Percentiles rank a stretch among this genome's conserved stretches.
These are phyloP conservation scores for Ochropacha duplaris DNA, from an alignment of 2,888 invertebrate species.

Conservation along the genomic window DNA sequence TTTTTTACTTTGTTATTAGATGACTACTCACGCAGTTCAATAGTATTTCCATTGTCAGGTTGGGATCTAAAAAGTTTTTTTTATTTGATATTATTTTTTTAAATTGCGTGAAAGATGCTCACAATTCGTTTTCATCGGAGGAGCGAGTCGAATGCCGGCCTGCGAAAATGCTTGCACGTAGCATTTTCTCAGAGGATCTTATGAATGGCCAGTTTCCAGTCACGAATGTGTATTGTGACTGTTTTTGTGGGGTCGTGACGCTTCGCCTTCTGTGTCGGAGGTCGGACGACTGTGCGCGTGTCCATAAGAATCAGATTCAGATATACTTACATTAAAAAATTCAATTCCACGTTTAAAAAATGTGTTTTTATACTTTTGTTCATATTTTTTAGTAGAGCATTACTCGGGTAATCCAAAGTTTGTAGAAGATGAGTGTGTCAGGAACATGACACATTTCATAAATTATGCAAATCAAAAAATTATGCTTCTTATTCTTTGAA, in stretches of 20 bases:
- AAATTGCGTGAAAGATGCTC: neutral
- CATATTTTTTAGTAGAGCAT: neutral
- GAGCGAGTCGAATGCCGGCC: neutral
- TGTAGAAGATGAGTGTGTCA: too few species aligned
- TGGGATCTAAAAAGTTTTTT: too few species aligned
- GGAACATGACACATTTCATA: too few species aligned
- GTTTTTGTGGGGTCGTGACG: constrained; percentile 61
- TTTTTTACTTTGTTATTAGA: neutral
- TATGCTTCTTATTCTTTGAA: too few species aligned
- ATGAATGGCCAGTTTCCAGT: constrained; percentile 60
- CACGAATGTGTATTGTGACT: constrained; percentile 64
- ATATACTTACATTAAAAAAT: neutral
- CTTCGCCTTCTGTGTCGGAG: constrained; percentile 72
- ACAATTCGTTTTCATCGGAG: neutral
- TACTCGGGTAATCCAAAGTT: too few species aligned
- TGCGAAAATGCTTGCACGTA: constrained; percentile 71
- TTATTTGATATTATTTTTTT: too few species aligned
- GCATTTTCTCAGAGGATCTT: constrained; percentile 58
- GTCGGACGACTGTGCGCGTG: constrained; percentile 46
- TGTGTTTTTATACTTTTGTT: neutral
- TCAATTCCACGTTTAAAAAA: neutral
- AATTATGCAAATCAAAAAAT: too few species aligned
- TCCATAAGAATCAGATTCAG: constrained; percentile 32
- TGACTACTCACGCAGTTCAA: neutral
- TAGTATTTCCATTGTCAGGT: neutral